These are phyloP conservation scores for Pampus argenteus DNA, from an alignment of 2,797 vertebrate genomes.

Conservation along the genomic window DNA sequence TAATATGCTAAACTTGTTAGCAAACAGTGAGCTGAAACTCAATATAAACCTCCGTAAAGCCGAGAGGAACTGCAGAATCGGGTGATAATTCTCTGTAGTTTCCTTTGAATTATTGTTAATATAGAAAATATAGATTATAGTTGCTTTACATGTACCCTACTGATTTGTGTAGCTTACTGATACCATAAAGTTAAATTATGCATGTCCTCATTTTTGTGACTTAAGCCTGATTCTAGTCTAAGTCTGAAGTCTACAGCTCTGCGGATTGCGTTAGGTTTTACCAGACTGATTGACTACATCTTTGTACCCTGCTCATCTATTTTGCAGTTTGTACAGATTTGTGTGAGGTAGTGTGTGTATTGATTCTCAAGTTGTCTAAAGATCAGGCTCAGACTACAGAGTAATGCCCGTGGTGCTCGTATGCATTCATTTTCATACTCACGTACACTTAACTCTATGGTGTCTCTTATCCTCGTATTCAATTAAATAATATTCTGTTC, in stretches of 20 bases:
- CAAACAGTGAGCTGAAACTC: too few species aligned
- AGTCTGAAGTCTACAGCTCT: neutral
- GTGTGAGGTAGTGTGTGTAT: neutral
- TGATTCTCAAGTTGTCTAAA: neutral
- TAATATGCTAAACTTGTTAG: too few species aligned
- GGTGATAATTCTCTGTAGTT: too few species aligned
- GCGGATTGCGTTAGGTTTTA: neutral
- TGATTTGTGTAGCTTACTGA: neutral
- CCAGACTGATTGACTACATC: neutral
- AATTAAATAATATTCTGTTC: neutral
- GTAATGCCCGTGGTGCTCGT: neutral
- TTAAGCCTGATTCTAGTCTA: too few species aligned
- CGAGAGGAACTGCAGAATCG: too few species aligned
- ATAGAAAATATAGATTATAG: too few species aligned
- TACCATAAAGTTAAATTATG: too few species aligned
- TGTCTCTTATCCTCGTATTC: too few species aligned
- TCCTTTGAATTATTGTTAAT: too few species aligned
- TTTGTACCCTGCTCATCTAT: neutral
- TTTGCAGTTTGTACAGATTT: neutral
- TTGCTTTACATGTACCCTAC: too few species aligned
- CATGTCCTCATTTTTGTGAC: too few species aligned
- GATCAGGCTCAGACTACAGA: slow-evolving; percentile 4
- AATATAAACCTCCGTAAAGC: too few species aligned
- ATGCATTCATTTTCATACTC: neutral
- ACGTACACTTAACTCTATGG: neutral